These are phyloP conservation scores for Rotaria sp. DNA, from an alignment of 2,888 invertebrate genomes.

Conservation along the genomic window DNA sequence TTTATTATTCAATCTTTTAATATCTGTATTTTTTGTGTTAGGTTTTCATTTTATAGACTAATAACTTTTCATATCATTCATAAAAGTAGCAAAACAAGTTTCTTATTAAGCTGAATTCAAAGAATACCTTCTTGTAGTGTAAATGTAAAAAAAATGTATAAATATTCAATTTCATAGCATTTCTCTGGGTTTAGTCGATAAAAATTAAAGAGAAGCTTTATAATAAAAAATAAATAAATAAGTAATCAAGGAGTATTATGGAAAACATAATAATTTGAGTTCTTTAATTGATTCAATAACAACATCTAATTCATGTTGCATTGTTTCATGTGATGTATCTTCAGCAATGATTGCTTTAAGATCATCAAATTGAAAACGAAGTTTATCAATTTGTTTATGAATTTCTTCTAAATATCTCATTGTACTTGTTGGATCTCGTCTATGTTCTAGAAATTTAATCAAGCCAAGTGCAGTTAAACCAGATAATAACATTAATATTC, in stretches of 20 bases:
- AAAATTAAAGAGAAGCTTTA: no score
- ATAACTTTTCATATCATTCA: no score
- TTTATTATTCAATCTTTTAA: no score
- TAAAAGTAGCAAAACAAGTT: no score
- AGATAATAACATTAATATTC: background rate
- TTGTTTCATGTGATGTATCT: conserved; percentile 10
- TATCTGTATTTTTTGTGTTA: no score
- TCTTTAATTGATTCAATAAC: conserved; percentile 4
- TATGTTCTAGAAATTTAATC: background rate
- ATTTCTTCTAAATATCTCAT: conserved; percentile 23
- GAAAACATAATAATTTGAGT: conserved; percentile 17
- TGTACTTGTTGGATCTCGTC: conserved; percentile 11
- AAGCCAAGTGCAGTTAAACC: background rate
- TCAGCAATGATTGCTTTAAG: background rate
- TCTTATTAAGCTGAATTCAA: no score
- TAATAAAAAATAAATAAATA: no score
- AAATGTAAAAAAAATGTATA: no score
- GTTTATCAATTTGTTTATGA: conserved; percentile 22
- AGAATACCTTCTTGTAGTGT: no score
- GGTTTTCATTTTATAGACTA: no score
- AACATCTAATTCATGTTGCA: conserved; percentile 21
- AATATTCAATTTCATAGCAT: no score
- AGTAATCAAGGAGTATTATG: background rate
- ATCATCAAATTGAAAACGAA: conserved; percentile 29
- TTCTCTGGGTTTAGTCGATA: no score